Conservation (phyloP, 2,888 invertebrate genomes). For the Dolomedes plantarius region DNA sequence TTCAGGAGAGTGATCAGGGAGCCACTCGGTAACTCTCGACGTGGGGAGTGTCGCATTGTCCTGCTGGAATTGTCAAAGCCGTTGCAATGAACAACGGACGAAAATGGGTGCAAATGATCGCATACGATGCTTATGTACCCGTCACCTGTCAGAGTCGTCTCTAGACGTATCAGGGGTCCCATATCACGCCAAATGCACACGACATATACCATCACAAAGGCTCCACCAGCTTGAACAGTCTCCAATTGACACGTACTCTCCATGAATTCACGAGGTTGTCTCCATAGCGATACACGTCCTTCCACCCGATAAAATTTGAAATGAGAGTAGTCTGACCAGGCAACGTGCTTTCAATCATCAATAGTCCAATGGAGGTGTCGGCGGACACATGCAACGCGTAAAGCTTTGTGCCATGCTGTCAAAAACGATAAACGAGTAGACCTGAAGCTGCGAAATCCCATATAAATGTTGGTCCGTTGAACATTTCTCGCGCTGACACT, state of each 20-base stretch:
- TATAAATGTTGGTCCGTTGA: no score
- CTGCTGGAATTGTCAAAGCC: neutral
- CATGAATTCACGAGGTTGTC: neutral
- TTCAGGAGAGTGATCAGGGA: neutral
- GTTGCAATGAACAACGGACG: neutral
- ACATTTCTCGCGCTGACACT: no score
- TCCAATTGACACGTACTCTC: neutral
- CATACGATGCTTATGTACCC: neutral
- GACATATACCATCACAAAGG: neutral
- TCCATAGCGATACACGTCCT: neutral
- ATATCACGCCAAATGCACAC: neutral
- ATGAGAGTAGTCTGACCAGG: neutral
- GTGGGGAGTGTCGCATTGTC: neutral
- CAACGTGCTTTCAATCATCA: slow-evolving; percentile 3
- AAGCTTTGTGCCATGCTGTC: neutral
- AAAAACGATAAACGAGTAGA: neutral
- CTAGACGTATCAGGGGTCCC: neutral
- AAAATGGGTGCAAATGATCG: no score
- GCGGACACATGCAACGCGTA: neutral
- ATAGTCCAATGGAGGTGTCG: neutral
- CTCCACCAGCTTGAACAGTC: neutral
- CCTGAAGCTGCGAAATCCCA: neutral
- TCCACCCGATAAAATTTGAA: neutral
- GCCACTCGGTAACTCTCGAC: neutral
- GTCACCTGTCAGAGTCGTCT: neutral